Percentiles rank a stretch among this genome's conserved stretches.
These are phyloP conservation scores for Kryptopterus vitreolus DNA, from an alignment of 2,797 vertebrate species.

Conservation along the genomic window DNA sequence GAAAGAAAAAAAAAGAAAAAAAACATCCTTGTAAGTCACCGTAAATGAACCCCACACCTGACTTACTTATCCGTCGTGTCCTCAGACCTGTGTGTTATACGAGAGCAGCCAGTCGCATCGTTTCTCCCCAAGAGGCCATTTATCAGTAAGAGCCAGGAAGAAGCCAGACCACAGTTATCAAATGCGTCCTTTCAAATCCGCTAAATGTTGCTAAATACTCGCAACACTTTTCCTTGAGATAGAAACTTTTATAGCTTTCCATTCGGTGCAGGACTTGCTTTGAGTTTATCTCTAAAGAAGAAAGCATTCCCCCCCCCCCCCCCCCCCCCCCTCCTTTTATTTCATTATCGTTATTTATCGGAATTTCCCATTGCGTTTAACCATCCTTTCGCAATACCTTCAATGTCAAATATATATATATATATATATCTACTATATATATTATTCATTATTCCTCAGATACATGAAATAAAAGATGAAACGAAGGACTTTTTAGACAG, in stretches of 20 bases:
- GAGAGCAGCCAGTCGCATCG: slow-evolving; percentile 22
- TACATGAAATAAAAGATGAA: too few relatives aligned
- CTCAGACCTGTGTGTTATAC: slow-evolving; percentile 17
- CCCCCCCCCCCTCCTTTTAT: too few relatives aligned
- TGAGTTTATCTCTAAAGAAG: slow-evolving; percentile 5
- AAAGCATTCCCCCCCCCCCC: too few relatives aligned
- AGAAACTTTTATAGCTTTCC: slow-evolving; percentile 33
- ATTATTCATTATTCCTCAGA: too few relatives aligned
- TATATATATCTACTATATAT: too few relatives aligned
- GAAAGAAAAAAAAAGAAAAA: too few relatives aligned
- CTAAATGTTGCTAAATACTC: slow-evolving; percentile 26
- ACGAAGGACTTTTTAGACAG: too few relatives aligned
- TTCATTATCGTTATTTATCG: too few relatives aligned
- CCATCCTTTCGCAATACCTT: too few relatives aligned
- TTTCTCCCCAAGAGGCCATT: slow-evolving; percentile 20
- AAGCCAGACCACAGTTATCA: slow-evolving; percentile 34
- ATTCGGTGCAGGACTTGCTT: neutral
- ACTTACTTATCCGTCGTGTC: slow-evolving; percentile 35
- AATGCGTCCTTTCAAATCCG: slow-evolving; percentile 49
- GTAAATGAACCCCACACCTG: slow-evolving; percentile 28
- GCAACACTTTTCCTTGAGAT: slow-evolving; percentile 24
- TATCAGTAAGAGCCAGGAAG: slow-evolving; percentile 29
- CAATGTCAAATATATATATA: too few relatives aligned
- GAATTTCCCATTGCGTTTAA: too few relatives aligned
- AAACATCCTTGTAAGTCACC: slow-evolving; percentile 40